phyloP scores from a whole-genome alignment of 2,888 invertebrate genomes.

The Cordylochernes scorpioides region DNA sequence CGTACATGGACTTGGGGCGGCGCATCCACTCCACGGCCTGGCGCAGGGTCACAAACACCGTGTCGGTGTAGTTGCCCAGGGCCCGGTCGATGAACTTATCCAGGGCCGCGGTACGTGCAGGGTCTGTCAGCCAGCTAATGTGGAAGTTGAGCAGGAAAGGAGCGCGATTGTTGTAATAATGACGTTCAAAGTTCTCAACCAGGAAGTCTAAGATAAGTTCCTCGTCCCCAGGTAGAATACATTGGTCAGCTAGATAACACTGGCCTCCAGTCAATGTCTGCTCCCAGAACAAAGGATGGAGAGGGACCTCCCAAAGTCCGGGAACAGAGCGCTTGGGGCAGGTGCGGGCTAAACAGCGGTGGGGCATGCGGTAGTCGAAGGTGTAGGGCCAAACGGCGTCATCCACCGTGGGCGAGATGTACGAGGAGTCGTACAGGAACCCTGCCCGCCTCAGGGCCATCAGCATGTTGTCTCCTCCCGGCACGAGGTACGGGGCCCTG shows the following conservation, averaged over 20 bases:
- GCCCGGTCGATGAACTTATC: no score
- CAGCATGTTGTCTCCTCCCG: slow-evolving; percentile 13
- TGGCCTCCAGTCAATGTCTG: slow-evolving; percentile 8
- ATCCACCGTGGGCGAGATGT: slow-evolving; percentile 7
- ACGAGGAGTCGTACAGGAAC: slow-evolving; percentile 9
- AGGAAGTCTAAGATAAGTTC: slow-evolving; percentile 10
- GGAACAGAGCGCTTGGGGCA: slow-evolving; percentile 12
- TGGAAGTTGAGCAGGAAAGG: no score
- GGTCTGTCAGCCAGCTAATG: no score
- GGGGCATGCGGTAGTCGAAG: slow-evolving; percentile 5
- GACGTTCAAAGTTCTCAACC: slow-evolving; percentile 12
- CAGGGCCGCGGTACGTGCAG: no score
- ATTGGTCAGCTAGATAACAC: slow-evolving; percentile 12
- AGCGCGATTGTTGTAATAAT: slow-evolving; percentile 11
- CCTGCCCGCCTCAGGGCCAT: slow-evolving; percentile 12
- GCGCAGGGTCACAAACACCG: no score
- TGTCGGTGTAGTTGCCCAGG: no score
- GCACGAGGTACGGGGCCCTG: slow-evolving; percentile 12
- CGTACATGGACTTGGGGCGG: no score
- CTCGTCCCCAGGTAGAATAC: slow-evolving; percentile 48
- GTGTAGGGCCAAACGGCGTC: slow-evolving; percentile 13
- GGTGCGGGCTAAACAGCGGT: slow-evolving; percentile 4
- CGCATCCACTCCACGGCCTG: no score
- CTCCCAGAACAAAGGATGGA: slow-evolving; percentile 12
- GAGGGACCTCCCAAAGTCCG: slow-evolving; percentile 22